Percentiles rank a stretch among this genome's conserved stretches.
These are phyloP conservation scores for Ochropleura leucogaster DNA, from an alignment of 2,888 invertebrate genomes.

Conservation along the genomic window DNA sequence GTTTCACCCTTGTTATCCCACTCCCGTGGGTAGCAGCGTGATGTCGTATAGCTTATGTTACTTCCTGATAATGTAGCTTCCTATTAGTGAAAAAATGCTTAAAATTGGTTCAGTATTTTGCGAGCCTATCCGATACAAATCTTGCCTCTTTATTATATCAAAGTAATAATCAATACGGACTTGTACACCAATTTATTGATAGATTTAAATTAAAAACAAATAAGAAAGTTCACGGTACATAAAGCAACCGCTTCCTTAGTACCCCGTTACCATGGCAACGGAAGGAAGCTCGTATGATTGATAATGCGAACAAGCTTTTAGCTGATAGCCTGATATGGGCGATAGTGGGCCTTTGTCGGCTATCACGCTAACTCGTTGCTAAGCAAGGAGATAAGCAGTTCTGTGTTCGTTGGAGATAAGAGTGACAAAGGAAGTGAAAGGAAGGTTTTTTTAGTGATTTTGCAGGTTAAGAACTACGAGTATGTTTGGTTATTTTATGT, in stretches of 20 bases:
- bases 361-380: slow-evolving; percentile 15
- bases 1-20: too few species aligned
- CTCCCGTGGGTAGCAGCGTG: too few species aligned
- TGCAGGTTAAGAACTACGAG: not conserved
- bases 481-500: not conserved
- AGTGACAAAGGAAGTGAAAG: slow-evolving; percentile 3
- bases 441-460: not conserved
- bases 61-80: too few species aligned
- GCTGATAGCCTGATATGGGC: slow-evolving; percentile 39
- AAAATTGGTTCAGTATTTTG: too few species aligned
- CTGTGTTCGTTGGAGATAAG: slow-evolving; percentile 30
- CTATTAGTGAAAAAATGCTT: too few species aligned
- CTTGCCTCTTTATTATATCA: too few species aligned
- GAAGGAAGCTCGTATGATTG: slow-evolving; percentile 63
- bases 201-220: not conserved
- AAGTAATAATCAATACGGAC: not conserved
- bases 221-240: slow-evolving; percentile 25
- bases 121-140: too few species aligned
- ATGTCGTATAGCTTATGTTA: too few species aligned
- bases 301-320: slow-evolving; percentile 51
- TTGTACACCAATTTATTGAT: not conserved
- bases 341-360: slow-evolving; percentile 35
- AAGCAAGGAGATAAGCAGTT: slow-evolving; percentile 30
- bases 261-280: slow-evolving; percentile 49
- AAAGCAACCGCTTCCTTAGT: slow-evolving; percentile 20